phyloP scores from a whole-genome alignment of 1,140 invertebrate genomes.

The Ceratosolen solmsi region DNA sequence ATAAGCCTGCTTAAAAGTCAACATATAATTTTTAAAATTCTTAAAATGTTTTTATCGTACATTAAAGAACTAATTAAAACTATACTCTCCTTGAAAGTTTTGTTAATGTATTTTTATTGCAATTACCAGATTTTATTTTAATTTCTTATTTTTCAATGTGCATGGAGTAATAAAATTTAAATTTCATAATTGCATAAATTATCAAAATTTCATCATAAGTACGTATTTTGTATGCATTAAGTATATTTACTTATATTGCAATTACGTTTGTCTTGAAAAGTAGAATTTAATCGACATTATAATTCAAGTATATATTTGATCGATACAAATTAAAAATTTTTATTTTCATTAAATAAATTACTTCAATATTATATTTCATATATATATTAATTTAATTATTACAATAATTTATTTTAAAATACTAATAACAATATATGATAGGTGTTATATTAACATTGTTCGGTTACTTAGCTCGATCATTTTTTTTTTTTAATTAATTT shows the following conservation, averaged over 20 bases:
- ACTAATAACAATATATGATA: constrained; percentile 24
- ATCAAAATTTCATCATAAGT: too few relatives aligned
- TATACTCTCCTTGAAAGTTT: not conserved
- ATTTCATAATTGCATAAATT: too few relatives aligned
- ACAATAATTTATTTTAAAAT: constrained; percentile 38
- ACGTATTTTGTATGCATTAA: too few relatives aligned
- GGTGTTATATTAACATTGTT: constrained; percentile 16
- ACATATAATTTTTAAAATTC: not conserved
- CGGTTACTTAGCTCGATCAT: not conserved
- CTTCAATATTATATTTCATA: not conserved
- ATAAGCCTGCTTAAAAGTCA: constrained; percentile 19
- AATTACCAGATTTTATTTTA: not conserved
- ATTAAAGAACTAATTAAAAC: constrained; percentile 14
- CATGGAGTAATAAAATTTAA: not conserved
- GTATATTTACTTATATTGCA: too few relatives aligned
- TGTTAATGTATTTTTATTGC: constrained; percentile 1
- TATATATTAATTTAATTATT: not conserved
- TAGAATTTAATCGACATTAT: too few relatives aligned
- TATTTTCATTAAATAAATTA: constrained; percentile 21
- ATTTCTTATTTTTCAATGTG: not conserved
- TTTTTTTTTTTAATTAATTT: constrained; percentile 21
- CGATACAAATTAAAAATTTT: too few relatives aligned
- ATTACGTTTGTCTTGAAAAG: too few relatives aligned
- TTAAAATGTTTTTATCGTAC: not conserved
- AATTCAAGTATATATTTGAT: too few relatives aligned